These are phyloP conservation scores for Hipposideros armiger DNA, from an alignment of 2,113 vertebrate species.

Conservation along the genomic window DNA sequence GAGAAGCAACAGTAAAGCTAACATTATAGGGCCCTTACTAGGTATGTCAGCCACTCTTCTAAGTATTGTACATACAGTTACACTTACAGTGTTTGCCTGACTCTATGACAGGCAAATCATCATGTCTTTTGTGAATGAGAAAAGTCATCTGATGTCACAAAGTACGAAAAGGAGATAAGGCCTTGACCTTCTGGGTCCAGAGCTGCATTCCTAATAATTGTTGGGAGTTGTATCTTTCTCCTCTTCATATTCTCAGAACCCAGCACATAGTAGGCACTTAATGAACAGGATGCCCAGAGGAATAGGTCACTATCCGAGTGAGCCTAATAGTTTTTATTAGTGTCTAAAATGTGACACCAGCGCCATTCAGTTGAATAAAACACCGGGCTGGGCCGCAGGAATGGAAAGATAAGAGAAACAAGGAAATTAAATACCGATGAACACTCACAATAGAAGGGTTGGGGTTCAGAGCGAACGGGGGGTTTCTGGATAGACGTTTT, in stretches of 20 bases:
- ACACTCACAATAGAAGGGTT: neutral
- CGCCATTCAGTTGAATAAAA: neutral
- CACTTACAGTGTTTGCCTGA: fast-evolving
- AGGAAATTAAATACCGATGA: slow-evolving; percentile 38
- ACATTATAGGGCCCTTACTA: neutral
- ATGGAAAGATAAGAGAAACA: neutral
- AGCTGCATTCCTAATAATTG: neutral
- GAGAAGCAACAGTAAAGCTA: neutral
- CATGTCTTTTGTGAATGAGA: neutral
- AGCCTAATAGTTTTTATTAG: neutral
- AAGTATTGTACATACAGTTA: neutral
- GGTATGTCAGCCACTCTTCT: neutral
- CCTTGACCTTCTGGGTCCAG: neutral
- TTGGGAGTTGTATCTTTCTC: neutral
- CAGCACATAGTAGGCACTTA: neutral
- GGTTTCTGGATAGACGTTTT: neutral
- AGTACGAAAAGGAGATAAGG: neutral
- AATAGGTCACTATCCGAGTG: fast-evolving
- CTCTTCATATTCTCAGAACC: neutral
- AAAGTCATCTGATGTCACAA: neutral
- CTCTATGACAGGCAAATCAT: fast-evolving
- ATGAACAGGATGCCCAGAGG: neutral
- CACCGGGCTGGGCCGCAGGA: neutral
- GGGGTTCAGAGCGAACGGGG: neutral
- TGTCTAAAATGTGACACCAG: neutral